Conservation (phyloP, 2,888 invertebrate genomes). For the Coelogynopora nodosa region DNA sequence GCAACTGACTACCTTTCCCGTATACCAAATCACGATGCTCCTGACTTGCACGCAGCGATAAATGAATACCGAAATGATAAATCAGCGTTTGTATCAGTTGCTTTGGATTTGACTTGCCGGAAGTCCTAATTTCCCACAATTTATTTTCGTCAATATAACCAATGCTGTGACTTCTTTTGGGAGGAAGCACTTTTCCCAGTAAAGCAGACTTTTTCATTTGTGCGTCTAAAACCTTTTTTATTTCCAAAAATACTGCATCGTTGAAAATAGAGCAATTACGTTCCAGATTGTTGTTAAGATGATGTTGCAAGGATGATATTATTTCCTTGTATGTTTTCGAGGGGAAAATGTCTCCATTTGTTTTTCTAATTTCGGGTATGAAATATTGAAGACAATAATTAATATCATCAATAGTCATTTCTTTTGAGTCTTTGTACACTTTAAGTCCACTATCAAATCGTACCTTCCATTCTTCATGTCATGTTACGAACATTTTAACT, state of each 20-base stretch:
- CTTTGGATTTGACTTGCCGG: neutral
- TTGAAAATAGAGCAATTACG: neutral
- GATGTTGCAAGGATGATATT: neutral
- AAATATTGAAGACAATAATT: neutral
- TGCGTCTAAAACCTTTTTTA: neutral
- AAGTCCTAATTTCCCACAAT: neutral
- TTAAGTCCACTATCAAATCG: neutral
- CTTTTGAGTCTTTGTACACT: neutral
- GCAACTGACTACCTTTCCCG: neutral
- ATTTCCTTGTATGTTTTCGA: neutral
- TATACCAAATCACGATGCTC: neutral
- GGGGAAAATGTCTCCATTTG: neutral
- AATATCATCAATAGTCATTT: neutral
- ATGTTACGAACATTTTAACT: neutral
- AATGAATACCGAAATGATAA: neutral
- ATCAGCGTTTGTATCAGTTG: neutral
- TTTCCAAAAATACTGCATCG: neutral
- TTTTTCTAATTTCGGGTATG: neutral
- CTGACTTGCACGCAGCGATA: neutral
- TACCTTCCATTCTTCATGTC: neutral
- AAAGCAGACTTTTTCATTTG: neutral
- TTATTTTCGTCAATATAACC: neutral
- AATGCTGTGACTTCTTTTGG: neutral
- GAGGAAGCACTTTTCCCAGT: neutral
- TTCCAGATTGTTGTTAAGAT: neutral